Conservation (phyloP, 2,888 invertebrate species). For the Slavum lentiscoides region DNA sequence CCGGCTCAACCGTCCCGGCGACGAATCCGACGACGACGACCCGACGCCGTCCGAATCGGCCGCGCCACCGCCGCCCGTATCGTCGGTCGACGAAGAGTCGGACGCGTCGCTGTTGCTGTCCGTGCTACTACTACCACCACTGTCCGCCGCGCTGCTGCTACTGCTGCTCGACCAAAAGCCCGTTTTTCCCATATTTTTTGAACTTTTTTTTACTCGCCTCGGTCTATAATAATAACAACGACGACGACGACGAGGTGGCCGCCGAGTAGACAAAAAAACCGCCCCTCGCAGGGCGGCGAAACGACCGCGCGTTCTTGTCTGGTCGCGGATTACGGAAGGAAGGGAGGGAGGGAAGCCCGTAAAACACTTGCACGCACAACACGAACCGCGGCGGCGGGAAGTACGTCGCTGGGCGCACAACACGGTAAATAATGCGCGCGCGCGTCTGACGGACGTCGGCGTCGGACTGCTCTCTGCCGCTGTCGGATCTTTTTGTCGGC, state of each 20-base stretch:
- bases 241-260: too few relatives aligned
- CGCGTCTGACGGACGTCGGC: constrained; percentile 21
- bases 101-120: constrained; percentile 13
- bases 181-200: background rate
- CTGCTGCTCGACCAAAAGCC: constrained; percentile 47
- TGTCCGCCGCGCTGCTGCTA: background rate
- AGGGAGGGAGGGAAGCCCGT: too few relatives aligned
- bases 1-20: constrained; percentile 41
- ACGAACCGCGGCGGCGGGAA: too few relatives aligned
- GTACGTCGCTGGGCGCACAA: background rate
- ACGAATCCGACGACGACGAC: constrained; percentile 26
- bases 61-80: background rate
- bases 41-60: background rate
- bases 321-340: too few relatives aligned
- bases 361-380: too few relatives aligned
- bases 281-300: too few relatives aligned
- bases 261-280: too few relatives aligned
- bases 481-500: background rate
- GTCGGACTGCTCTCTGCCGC: background rate
- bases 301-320: too few relatives aligned
- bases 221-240: too few relatives aligned
- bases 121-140: background rate
- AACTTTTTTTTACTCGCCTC: too few relatives aligned
- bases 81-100: constrained; percentile 34
- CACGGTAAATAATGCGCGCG: background rate